Evolutionary conservation across 2,797 vertebrate species (phyloP).

Genomic region (Sebastes oblongus): DNA sequence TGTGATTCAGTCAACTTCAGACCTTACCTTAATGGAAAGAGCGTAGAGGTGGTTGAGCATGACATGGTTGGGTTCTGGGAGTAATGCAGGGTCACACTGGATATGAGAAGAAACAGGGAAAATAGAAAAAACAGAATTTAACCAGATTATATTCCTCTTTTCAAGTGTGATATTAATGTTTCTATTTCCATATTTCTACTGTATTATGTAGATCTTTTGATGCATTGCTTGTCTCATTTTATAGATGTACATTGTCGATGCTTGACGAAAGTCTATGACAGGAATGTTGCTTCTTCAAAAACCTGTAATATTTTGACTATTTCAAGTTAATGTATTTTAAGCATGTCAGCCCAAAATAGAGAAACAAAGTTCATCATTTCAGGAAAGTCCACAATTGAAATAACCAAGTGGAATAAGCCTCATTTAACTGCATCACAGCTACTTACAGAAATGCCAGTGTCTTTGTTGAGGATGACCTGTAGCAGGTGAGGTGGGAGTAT

Average conservation of each 20-base stretch:
- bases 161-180: not conserved
- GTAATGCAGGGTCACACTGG: slow-evolving; percentile 97
- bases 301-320: not conserved
- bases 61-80: slow-evolving; percentile 97
- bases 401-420: rapidly evolving
- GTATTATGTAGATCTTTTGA: not conserved
- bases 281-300: not conserved
- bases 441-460: slow-evolving; percentile 98
- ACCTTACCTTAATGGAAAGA: slow-evolving; percentile 94
- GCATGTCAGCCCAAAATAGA: not conserved
- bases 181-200: not conserved
- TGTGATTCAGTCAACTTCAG: not conserved
- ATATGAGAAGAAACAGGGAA: slow-evolving; percentile 4
- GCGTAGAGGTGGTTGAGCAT: slow-evolving; percentile 99
- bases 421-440: not conserved
- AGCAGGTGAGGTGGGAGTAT: slow-evolving; percentile 97
- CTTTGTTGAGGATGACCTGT: slow-evolving; percentile 99
- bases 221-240: no score
- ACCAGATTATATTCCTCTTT: not conserved
- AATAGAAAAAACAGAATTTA: not conserved
- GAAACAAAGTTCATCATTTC: not conserved
- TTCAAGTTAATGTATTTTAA: not conserved
- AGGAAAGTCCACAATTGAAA: no score
- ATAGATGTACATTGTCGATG: no score
- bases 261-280: not conserved